Conservation (phyloP, 2,113 vertebrate species). For the Centropus unirufus region DNA sequence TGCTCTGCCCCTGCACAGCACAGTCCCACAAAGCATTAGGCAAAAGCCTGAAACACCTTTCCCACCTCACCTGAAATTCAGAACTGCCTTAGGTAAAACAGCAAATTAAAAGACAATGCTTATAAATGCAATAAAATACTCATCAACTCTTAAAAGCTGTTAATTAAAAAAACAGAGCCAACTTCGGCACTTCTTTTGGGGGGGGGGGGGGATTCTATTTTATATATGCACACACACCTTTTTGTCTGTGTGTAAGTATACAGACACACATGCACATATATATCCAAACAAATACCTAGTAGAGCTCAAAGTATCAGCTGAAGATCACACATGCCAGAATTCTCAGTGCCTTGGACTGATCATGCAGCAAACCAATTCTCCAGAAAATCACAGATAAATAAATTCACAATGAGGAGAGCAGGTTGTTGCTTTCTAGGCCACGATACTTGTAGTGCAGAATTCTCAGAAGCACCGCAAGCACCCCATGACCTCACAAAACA, state of each 20-base stretch:
- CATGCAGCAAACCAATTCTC: background rate
- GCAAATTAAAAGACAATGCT: background rate
- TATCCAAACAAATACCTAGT: background rate
- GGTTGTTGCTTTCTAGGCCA: background rate
- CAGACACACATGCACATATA: background rate
- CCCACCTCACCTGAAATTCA: background rate
- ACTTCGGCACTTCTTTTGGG: background rate
- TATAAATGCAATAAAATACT: background rate
- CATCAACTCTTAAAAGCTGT: background rate
- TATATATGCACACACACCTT: background rate
- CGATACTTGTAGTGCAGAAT: background rate
- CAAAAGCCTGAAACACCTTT: background rate
- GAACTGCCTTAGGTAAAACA: background rate
- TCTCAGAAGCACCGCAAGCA: background rate
- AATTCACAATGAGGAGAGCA: background rate
- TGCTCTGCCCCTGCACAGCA: background rate
- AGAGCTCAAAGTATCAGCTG: background rate
- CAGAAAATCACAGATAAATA: background rate
- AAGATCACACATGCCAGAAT: background rate
- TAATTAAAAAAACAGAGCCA: background rate
- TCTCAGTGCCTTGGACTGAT: background rate
- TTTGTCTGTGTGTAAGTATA: background rate
- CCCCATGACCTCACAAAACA: background rate
- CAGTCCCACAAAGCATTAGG: background rate
- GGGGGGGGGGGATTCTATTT: background rate